These are phyloP conservation scores for Hiodon tergisus DNA, from an alignment of 2,113 vertebrate genomes.

Conservation along the genomic window DNA sequence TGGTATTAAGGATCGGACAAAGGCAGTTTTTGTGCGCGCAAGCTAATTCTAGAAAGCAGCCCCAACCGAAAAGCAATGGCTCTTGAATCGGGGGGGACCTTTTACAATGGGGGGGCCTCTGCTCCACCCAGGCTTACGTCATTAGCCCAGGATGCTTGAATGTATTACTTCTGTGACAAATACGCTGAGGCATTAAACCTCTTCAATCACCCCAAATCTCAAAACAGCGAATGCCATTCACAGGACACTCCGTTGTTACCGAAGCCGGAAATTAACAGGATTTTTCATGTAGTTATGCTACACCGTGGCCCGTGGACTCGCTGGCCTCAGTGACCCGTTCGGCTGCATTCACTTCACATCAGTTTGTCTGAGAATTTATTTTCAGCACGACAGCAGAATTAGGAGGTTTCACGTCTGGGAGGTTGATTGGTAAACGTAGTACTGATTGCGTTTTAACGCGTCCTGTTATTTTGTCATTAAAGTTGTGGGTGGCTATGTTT, in stretches of 20 bases:
- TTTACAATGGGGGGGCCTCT: not conserved
- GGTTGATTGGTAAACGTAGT: too few relatives aligned
- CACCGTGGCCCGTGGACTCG: slow-evolving; percentile 28
- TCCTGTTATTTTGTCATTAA: too few relatives aligned
- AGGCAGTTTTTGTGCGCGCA: not conserved
- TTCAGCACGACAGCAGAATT: too few relatives aligned
- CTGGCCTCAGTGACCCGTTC: slow-evolving; percentile 40
- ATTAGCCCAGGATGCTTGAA: slow-evolving; percentile 55
- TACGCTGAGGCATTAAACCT: slow-evolving; percentile 55
- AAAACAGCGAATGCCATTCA: slow-evolving; percentile 53
- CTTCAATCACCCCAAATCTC: slow-evolving; percentile 55
- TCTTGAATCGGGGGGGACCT: slow-evolving; percentile 1
- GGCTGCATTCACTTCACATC: not conserved
- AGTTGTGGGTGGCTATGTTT: too few relatives aligned
- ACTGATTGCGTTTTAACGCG: too few relatives aligned
- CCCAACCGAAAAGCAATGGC: not conserved
- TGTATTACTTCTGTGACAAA: slow-evolving; percentile 63
- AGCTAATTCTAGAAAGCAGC: slow-evolving; percentile 9
- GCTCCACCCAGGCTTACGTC: slow-evolving; percentile 21
- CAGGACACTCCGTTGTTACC: slow-evolving; percentile 42
- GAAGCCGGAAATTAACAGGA: slow-evolving; percentile 54
- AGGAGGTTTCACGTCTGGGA: too few relatives aligned
- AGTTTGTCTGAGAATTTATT: slow-evolving; percentile 9
- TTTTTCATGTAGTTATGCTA: slow-evolving; percentile 62
- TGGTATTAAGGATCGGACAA: not conserved